Conservation (phyloP, 2,797 vertebrate genomes). For the Botia kubotai region DNA sequence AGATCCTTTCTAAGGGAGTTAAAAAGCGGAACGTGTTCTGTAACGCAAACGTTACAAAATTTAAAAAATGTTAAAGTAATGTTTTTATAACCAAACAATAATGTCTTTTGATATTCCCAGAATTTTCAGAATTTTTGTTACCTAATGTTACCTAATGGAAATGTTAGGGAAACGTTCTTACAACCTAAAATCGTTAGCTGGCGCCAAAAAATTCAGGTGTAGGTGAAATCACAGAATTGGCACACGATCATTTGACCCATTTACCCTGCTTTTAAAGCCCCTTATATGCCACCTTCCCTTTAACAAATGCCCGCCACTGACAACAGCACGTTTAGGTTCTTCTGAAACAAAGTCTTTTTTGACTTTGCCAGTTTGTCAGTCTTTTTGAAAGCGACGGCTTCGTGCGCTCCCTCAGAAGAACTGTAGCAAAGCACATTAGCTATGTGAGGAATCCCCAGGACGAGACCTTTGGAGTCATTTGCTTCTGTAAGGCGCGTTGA, state of each 20-base stretch:
- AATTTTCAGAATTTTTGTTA: no score
- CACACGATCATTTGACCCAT: background rate
- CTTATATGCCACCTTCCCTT: background rate
- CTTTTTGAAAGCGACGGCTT: conserved; percentile 10
- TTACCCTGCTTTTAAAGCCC: background rate
- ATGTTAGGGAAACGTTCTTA: no score
- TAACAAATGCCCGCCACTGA: background rate
- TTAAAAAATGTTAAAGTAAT: no score
- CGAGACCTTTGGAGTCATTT: conserved; percentile 67
- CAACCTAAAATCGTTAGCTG: no score
- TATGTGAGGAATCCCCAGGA: conserved; percentile 62
- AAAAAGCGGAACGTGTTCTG: no score
- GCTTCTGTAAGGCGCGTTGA: conserved; percentile 74
- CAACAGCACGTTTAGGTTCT: background rate
- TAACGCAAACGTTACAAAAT: no score
- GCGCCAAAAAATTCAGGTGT: background rate
- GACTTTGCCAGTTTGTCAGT: background rate
- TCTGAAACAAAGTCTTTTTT: background rate
- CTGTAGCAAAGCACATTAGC: conserved; percentile 33
- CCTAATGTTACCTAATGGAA: no score
- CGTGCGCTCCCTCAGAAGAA: conserved; percentile 7
- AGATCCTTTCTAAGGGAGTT: no score
- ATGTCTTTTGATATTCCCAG: no score
- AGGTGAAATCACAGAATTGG: conserved; percentile 8
- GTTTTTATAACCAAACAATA: no score